Percentiles rank a stretch among this genome's conserved stretches.
These are phyloP conservation scores for Bathynomus jamesi DNA, from an alignment of 1,140 invertebrate genomes.

Conservation along the genomic window DNA sequence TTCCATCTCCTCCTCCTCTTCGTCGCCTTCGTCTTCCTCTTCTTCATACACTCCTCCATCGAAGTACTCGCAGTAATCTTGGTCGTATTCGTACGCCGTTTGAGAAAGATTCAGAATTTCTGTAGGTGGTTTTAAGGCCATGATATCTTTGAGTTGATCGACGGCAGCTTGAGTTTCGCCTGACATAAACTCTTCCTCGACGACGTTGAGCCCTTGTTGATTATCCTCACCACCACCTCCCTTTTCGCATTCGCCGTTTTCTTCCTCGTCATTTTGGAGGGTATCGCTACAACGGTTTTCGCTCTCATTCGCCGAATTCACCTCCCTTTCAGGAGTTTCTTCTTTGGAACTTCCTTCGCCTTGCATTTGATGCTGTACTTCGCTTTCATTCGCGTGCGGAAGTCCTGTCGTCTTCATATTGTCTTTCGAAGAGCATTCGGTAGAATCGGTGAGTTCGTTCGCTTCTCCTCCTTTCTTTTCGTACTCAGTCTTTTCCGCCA, in stretches of 20 bases:
- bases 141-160: slow-evolving; percentile 25
- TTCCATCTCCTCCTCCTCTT: neutral
- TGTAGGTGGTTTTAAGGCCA: slow-evolving; percentile 18
- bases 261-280: neutral
- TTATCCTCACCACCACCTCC: neutral
- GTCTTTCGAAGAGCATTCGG: neutral
- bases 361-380: neutral
- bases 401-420: neutral
- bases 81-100: slow-evolving; percentile 18
- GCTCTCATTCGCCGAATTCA: too few relatives aligned
- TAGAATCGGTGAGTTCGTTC: neutral
- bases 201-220: neutral
- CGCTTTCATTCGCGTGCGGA: slow-evolving; percentile 5
- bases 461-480: neutral
- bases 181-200: neutral
- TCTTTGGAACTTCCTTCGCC: slow-evolving; percentile 3
- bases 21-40: slow-evolving; percentile 15
- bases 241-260: neutral
- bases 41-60: slow-evolving; percentile 32
- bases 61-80: slow-evolving; percentile 24
- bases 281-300: neutral
- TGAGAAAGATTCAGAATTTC: slow-evolving; percentile 26
- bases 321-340: neutral
- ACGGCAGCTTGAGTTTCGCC: slow-evolving; percentile 23
- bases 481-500: neutral